Percentiles rank a stretch among this genome's conserved stretches.
These are phyloP conservation scores for Silurus glanis DNA, from an alignment of 2,113 vertebrate genomes.

Conservation along the genomic window DNA sequence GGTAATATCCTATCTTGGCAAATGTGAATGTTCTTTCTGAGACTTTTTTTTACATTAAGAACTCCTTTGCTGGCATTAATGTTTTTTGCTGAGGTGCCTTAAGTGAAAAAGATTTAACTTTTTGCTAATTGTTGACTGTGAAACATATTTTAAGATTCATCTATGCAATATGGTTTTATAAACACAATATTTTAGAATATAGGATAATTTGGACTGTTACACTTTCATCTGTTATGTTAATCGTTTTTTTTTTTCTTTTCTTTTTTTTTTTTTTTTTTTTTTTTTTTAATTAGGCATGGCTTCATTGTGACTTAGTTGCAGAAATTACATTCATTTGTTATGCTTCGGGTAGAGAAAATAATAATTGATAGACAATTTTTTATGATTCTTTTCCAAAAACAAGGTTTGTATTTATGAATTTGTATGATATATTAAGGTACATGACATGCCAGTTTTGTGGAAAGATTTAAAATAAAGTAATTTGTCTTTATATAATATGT, in stretches of 20 bases:
- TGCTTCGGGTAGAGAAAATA: background rate
- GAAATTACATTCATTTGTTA: conserved; percentile 2
- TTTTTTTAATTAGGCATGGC: conserved; percentile 3
- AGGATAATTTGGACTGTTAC: conserved; percentile 20
- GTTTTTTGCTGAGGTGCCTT: conserved; percentile 31
- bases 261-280: conserved; percentile 9
- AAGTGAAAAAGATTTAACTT: conserved; percentile 8
- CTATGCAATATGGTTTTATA: conserved; percentile 36
- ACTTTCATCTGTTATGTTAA: conserved; percentile 5
- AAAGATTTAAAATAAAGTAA: conserved; percentile 15
- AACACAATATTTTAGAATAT: background rate
- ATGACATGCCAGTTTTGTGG: conserved; percentile 15
- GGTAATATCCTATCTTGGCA: background rate
- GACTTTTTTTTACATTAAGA: conserved; percentile 13
- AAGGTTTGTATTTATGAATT: conserved; percentile 47
- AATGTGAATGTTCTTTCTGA: conserved; percentile 47
- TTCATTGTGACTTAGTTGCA: conserved; percentile 5
- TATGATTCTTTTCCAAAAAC: conserved; percentile 14
- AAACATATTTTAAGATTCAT: conserved; percentile 20
- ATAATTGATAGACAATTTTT: background rate
- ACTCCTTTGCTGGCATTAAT: conserved; percentile 1
- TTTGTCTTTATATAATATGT: background rate
- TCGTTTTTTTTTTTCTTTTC: conserved; percentile 3
- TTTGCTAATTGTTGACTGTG: conserved; percentile 32
- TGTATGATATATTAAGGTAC: conserved; percentile 31